phyloP scores from a whole-genome alignment of 2,888 invertebrate species.

The Gibbula magus region DNA sequence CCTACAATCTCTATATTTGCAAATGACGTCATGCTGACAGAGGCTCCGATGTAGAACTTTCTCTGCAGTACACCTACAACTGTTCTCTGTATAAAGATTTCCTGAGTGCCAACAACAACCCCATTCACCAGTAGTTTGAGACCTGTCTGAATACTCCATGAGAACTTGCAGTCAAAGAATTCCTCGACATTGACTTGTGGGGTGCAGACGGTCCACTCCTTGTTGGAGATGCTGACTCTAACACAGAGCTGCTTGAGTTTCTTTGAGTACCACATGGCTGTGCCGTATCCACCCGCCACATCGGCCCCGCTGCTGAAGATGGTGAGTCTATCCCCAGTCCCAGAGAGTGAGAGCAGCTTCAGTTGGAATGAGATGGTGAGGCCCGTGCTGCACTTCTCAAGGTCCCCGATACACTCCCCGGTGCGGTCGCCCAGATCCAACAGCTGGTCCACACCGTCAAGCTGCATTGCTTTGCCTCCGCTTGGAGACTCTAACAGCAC shows the following conservation, averaged over 20 bases:
- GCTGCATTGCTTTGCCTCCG: conserved; percentile 52
- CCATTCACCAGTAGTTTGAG: conserved; percentile 7
- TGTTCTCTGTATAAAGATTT: conserved; percentile 13
- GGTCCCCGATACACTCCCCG: conserved; percentile 40
- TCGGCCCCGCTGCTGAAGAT: conserved; percentile 52
- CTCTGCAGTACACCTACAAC: background rate
- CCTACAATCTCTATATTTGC: conserved; percentile 47
- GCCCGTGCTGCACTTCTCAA: conserved; percentile 47
- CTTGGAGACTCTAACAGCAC: conserved; percentile 49
- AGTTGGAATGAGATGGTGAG: conserved; percentile 48
- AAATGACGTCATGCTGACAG: conserved; percentile 22
- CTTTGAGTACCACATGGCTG: conserved; percentile 50
- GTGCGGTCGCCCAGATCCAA: conserved; percentile 52
- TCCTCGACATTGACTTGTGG: conserved; percentile 27
- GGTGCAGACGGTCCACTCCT: conserved; percentile 49
- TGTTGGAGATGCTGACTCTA: conserved; percentile 46
- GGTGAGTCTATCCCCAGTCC: conserved; percentile 18
- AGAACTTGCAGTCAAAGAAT: conserved; percentile 46
- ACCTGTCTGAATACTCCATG: conserved; percentile 52
- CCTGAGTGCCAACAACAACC: conserved; percentile 5
- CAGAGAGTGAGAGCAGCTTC: conserved; percentile 33
- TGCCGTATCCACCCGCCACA: conserved; percentile 40
- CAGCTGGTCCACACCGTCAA: conserved; percentile 58
- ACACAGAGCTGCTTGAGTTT: conserved; percentile 43
- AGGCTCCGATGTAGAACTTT: conserved; percentile 36